Conservation (phyloP, 1,140 invertebrate species). For the Bombus polaris region DNA sequence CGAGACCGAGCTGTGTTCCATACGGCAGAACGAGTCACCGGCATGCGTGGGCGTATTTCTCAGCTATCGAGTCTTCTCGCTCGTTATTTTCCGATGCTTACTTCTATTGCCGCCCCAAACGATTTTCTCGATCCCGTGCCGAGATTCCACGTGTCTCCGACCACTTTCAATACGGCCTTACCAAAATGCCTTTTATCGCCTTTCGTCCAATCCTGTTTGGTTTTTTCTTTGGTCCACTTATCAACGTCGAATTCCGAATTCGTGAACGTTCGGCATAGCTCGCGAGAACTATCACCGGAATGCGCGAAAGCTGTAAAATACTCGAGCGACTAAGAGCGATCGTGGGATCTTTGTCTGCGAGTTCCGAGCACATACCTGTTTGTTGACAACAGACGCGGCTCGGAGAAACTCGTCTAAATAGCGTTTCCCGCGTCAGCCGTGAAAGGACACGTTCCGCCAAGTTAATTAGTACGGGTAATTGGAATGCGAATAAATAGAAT, state of each 20-base stretch:
- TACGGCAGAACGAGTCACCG: conserved; percentile 57
- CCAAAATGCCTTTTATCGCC: neutral
- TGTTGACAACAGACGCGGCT: neutral
- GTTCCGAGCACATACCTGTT: neutral
- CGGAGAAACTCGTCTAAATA: neutral
- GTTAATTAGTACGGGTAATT: conserved; percentile 15
- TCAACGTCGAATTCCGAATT: neutral
- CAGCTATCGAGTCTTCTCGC: conserved; percentile 64
- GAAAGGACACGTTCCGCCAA: neutral
- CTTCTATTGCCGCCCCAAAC: neutral
- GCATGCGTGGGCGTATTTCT: conserved; percentile 66
- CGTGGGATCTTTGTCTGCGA: neutral
- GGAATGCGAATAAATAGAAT: neutral
- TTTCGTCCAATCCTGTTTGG: too few species aligned
- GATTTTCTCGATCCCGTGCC: neutral
- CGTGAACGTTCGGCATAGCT: neutral
- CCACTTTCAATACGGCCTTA: neutral
- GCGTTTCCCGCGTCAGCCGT: conserved; percentile 12
- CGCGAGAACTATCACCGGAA: neutral
- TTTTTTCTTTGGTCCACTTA: too few species aligned
- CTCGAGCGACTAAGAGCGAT: neutral
- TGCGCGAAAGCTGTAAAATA: neutral
- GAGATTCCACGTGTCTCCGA: neutral
- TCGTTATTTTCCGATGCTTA: conserved; percentile 39
- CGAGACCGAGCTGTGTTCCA: conserved; percentile 31